Conservation (phyloP, 2,113 vertebrate species). For the Leucopternis melanops region DNA sequence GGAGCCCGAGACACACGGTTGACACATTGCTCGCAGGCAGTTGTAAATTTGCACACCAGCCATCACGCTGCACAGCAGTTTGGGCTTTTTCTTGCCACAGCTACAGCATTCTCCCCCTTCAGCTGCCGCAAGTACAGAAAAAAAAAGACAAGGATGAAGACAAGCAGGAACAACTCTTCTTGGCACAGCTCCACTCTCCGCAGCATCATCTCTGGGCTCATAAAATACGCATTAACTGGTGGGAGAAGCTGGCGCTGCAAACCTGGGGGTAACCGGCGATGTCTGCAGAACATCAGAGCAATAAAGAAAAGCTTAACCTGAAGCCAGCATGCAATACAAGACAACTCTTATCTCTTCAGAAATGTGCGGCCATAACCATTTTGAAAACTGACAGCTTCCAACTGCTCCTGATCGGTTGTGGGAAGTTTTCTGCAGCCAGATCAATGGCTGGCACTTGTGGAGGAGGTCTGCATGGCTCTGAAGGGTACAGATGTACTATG, state of each 20-base stretch:
- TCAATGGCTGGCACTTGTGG: neutral
- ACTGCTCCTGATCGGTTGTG: neutral
- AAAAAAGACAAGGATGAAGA: neutral
- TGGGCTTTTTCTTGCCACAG: neutral
- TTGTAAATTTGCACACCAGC: neutral
- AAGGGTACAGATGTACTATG: neutral
- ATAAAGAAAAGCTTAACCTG: conserved; percentile 18
- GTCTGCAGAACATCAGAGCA: neutral
- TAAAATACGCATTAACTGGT: conserved; percentile 29
- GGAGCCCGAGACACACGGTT: neutral
- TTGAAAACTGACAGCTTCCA: neutral
- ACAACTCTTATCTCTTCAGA: neutral
- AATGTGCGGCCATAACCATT: neutral
- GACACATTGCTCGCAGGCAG: neutral
- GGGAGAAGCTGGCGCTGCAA: neutral
- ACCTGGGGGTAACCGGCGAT: neutral
- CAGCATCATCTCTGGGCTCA: neutral
- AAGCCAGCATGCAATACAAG: neutral
- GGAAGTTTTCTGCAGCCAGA: neutral
- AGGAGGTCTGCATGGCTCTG: neutral
- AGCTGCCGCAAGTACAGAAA: neutral
- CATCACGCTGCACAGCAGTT: neutral
- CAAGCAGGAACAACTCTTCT: conserved; percentile 18
- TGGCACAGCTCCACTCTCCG: neutral
- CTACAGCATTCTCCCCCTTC: neutral